Evolutionary conservation across 1,140 invertebrate species (phyloP).

Genomic region (Zaprionus capensis): DNA sequence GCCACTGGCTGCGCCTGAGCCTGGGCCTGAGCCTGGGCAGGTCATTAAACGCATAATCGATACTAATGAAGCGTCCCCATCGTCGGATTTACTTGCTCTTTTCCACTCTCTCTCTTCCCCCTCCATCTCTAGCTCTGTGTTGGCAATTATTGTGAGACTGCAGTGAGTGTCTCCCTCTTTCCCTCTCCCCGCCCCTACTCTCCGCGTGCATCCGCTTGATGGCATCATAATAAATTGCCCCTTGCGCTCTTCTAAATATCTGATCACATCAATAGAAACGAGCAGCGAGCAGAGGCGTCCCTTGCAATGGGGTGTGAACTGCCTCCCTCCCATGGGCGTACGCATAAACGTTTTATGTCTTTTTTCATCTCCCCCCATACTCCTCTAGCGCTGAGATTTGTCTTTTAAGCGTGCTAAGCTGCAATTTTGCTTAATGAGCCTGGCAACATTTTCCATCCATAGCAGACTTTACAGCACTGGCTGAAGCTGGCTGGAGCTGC

Average conservation of each 20-base stretch:
- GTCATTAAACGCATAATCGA: constrained; percentile 78
- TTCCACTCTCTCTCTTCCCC: not conserved
- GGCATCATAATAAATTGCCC: constrained; percentile 74
- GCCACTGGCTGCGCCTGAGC: not conserved
- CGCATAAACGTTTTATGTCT: constrained; percentile 71
- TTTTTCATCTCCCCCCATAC: not conserved
- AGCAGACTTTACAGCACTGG: constrained; percentile 49
- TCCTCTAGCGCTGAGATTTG: constrained; percentile 40
- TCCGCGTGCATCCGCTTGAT: constrained; percentile 63
- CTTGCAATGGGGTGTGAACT: not conserved
- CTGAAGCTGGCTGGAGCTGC: not conserved
- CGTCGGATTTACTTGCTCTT: constrained; percentile 70
- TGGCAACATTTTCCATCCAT: constrained; percentile 33
- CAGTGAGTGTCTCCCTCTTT: not conserved
- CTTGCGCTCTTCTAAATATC: constrained; percentile 61
- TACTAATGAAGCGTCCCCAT: constrained; percentile 72
- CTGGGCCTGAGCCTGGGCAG: constrained; percentile 22
- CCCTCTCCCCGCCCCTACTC: too few relatives aligned
- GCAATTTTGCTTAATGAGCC: constrained; percentile 65
- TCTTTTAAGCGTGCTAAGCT: constrained; percentile 27
- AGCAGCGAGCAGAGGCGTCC: too few relatives aligned
- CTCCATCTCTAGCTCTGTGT: not conserved
- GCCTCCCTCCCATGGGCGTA: constrained; percentile 9
- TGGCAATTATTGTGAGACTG: constrained; percentile 73
- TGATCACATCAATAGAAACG: constrained; percentile 56